Conservation (phyloP, 2,888 invertebrate genomes). For the Ellobium chinense region DNA sequence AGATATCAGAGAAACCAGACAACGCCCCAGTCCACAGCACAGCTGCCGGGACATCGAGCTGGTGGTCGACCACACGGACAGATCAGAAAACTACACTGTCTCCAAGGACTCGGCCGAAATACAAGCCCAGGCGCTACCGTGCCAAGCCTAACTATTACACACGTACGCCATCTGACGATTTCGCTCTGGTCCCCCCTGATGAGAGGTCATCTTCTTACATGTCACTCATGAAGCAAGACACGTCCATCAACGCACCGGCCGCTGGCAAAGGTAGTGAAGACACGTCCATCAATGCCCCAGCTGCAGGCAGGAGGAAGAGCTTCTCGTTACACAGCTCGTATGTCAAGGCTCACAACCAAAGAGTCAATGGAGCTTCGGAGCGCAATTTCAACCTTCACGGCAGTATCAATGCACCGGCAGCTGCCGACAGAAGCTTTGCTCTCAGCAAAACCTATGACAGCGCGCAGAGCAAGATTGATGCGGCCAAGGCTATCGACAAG, state of each 20-base stretch:
- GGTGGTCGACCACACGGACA: constrained; percentile 3
- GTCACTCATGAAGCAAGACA: not conserved
- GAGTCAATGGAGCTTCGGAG: too few relatives aligned
- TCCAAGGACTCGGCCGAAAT: not conserved
- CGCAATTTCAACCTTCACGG: not conserved
- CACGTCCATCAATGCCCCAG: too few relatives aligned
- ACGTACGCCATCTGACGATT: not conserved
- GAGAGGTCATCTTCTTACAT: not conserved
- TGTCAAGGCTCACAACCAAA: too few relatives aligned
- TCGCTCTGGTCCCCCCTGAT: not conserved
- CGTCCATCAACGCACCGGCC: not conserved
- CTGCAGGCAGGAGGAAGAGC: too few relatives aligned
- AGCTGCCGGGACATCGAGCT: not conserved
- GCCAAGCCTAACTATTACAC: constrained; percentile 31
- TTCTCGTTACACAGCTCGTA: too few relatives aligned
- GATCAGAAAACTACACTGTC: not conserved
- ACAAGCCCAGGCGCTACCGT: not conserved
- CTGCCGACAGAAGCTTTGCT: not conserved
- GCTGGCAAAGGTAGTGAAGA: too few relatives aligned
- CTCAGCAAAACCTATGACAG: not conserved
- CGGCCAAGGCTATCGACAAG: not conserved
- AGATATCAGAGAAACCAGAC: not conserved
- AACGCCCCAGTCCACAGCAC: too few relatives aligned
- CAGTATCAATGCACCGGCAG: not conserved
- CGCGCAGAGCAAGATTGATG: not conserved